Base-by-base conservation (phyloP, 1,140 invertebrate genomes). In the Lucilia cuprina region DNA sequence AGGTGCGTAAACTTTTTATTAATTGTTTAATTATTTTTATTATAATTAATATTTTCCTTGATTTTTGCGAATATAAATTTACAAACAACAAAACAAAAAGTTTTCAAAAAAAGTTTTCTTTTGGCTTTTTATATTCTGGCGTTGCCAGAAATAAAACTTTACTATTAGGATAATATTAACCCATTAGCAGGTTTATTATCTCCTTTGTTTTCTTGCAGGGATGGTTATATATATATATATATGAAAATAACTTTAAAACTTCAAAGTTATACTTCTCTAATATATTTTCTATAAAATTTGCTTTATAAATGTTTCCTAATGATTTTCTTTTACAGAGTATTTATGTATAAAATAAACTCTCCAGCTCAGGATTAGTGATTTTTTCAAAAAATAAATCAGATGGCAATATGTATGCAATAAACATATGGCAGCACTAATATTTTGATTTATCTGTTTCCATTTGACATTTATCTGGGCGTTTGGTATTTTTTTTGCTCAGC, bases 401-500 rank as follows among this genome's bases (percentile, higher is more conserved):
- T 60, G n/a, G 25, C 25, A 30, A 30, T 30, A 30, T 30, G 3
- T 3, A 30, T 41, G n/a, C n/a, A n/a, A n/a, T 5, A 10, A 2
- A 8, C 41, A 55, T 55, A 17, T 55, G 50, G 50, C 50, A 55
- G 9, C 50, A 17, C 50, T 0, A 8, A 55, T 55, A 10, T 55
- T 7, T 55, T 55, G 4, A 8, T 55, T 55, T 55, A 55, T 55
- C 13, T 13, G 50, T 25, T 70, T 70, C 12, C 8, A 8, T 70
- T 70, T 70, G 65, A 70, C 65, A 70, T 70, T 70, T 70, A 5
- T 70, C 65, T 21, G 65, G 65, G 65, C 65, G 65, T 70, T 70
- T 21, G 65, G n/a, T 70, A 70, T 21, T 70, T 60, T 60, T 60
- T 70, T 70, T 65, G 60, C 19, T 70, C 65, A 21, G 5, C 55